These are phyloP conservation scores for Tolmerus cingulatus DNA, from an alignment of 2,888 invertebrate species.

Conservation along the genomic window DNA sequence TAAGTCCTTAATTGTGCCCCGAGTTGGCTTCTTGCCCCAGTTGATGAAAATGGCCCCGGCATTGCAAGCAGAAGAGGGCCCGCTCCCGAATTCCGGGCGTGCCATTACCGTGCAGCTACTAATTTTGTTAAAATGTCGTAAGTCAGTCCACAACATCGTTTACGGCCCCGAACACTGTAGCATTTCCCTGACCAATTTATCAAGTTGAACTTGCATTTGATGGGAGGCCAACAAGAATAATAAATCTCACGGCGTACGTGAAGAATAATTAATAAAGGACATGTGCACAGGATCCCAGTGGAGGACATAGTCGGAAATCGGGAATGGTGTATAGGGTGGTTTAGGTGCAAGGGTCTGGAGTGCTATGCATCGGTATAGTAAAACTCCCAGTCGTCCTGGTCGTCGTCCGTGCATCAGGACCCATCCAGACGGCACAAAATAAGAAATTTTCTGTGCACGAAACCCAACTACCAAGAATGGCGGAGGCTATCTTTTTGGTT, in stretches of 20 bases:
- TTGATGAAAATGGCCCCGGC: background rate
- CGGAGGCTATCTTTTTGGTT: constrained; percentile 32
- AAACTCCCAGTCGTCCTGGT: background rate
- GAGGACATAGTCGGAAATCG: background rate
- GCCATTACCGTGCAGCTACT: constrained; percentile 17
- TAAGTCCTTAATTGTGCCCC: background rate
- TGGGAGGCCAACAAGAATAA: constrained; percentile 34
- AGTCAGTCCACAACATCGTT: constrained; percentile 40
- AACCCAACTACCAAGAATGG: constrained; percentile 25
- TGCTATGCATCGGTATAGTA: background rate
- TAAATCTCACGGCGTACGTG: constrained; percentile 37
- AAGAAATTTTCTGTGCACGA: constrained; percentile 37
- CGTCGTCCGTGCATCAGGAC: constrained; percentile 3
- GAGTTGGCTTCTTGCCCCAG: background rate
- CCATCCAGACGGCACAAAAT: constrained; percentile 28
- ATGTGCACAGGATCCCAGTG: constrained; percentile 47
- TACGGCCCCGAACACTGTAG: constrained; percentile 39
- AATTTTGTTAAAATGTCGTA: constrained; percentile 39
- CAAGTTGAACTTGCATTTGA: constrained; percentile 41
- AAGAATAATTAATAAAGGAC: constrained; percentile 50
- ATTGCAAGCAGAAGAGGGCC: background rate
- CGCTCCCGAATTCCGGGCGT: background rate
- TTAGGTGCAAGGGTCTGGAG: background rate
- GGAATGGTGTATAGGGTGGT: background rate
- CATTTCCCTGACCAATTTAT: constrained; percentile 41